phyloP scores from a whole-genome alignment of 2,797 vertebrate species.

The Sebastes kiyomatsui region DNA sequence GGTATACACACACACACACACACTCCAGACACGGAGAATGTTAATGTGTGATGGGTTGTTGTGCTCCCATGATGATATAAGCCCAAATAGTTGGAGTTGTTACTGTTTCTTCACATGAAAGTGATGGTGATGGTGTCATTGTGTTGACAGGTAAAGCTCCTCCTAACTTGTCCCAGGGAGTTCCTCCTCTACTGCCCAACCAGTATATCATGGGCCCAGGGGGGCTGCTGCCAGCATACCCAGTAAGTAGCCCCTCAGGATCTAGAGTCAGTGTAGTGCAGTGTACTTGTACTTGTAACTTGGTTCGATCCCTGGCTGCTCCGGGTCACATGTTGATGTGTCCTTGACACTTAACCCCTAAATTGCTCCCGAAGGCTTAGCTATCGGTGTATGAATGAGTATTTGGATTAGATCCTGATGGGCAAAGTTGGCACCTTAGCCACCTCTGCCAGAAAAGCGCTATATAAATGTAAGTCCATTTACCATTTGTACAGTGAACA shows the following conservation, averaged over 20 bases:
- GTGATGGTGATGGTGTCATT: conserved; percentile 1
- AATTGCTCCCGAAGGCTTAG: too few species aligned
- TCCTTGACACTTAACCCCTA: too few species aligned
- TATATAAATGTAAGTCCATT: too few species aligned
- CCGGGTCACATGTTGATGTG: too few species aligned
- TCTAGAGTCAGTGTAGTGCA: background rate
- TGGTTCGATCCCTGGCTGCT: too few species aligned
- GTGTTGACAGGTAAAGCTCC: conserved; percentile 91
- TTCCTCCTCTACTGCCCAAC: conserved; percentile 94
- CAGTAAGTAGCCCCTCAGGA: conserved; percentile 82
- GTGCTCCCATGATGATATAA: background rate
- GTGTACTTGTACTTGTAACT: background rate
- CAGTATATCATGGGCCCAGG: conserved; percentile 98
- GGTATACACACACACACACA: conserved; percentile 52
- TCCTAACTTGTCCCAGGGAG: conserved; percentile 93
- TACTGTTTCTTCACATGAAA: background rate
- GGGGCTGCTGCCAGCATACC: conserved; percentile 96
- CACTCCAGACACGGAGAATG: background rate
- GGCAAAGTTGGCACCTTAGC: too few species aligned
- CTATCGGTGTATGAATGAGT: too few species aligned
- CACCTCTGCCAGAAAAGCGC: too few species aligned
- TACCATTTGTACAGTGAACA: background rate
- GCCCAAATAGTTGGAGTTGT: background rate
- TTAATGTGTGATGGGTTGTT: background rate
- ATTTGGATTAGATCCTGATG: too few species aligned